These are phyloP conservation scores for Euthynnus affinis DNA, from an alignment of 2,797 vertebrate species.

Conservation along the genomic window DNA sequence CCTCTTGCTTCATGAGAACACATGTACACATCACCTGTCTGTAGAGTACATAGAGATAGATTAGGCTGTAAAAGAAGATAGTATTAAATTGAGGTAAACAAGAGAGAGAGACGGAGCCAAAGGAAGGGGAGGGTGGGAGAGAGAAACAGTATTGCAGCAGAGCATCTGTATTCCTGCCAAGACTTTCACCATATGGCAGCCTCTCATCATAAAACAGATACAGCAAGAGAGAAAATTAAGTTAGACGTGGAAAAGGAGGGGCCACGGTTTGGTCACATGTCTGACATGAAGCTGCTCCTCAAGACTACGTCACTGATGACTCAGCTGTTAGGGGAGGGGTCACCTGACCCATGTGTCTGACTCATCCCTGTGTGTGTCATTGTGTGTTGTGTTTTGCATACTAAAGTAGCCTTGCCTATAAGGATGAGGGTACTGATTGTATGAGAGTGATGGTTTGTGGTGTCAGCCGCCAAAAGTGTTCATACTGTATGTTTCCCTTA, in stretches of 20 bases:
- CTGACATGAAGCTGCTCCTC: constrained; percentile 52
- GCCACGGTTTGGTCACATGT: constrained; percentile 58
- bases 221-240: constrained; percentile 39
- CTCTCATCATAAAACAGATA: constrained; percentile 60
- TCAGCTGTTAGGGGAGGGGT: constrained; percentile 64
- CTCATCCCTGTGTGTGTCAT: constrained; percentile 66
- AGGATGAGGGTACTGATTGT: constrained; percentile 19
- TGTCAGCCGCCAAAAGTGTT: constrained; percentile 30
- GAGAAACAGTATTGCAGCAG: constrained; percentile 41
- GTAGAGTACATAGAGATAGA: constrained; percentile 46
- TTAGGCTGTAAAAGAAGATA: constrained; percentile 28
- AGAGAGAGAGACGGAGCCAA: not conserved
- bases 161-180: constrained; percentile 65
- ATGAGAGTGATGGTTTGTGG: constrained; percentile 42
- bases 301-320: constrained; percentile 66
- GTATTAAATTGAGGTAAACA: constrained; percentile 7
- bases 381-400: constrained; percentile 55
- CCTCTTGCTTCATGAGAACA: constrained; percentile 37
- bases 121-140: not conserved
- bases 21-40: constrained; percentile 25
- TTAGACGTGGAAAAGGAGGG: constrained; percentile 44
- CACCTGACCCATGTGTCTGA: constrained; percentile 70
- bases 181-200: constrained; percentile 57
- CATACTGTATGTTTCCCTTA: not conserved
- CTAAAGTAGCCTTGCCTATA: constrained; percentile 36